Evolutionary conservation across 2,113 vertebrate species (phyloP), one percentile per base, ranked within the genome.

Genomic region (Notothenia rossii): DNA sequence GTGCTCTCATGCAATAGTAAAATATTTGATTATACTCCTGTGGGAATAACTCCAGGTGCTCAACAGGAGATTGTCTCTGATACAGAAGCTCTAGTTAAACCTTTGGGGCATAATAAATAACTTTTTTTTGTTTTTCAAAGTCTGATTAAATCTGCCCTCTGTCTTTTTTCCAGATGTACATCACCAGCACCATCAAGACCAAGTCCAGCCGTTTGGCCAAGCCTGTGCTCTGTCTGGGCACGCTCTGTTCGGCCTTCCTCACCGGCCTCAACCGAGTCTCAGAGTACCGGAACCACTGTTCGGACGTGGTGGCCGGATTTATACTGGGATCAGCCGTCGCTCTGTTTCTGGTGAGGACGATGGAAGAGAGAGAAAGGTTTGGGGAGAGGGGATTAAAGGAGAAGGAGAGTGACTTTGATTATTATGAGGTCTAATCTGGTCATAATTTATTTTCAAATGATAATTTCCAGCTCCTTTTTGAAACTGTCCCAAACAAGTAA

Each of bases 131-230:
- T 29, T 29, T 29, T 29, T 29, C 29, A 5, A 1, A 13, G 3
- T 61, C 5, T 59, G 13, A 72, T 67, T 13, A 25, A 2, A 48
- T 59, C 12, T 58, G 5, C 10, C 51, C 7, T 49, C 3, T 77
- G 3, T 58, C n/a, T 5, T 64, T 36, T 48, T 50, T 93, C 77
- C 94, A 99, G 98, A 99, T 99, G 98, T 99, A 99, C 94, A 97
- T 99, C 94, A 99, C 98, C 90, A 99, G 98, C 95, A 99, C 98
- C 88, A 98, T 99, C 93, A 98, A 96, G 92, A 99, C 97, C 0
- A 99, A 98, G 92, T 99, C 97, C 87, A 99, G 98, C 86, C 95
- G 98, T 25, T 94, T 99, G 92, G 98, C 98, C 82, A 99, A 99
- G 88, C 98, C 98, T 0, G 97, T 98, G 65, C 95, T 99, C 64